A percentile compares a stretch with the other conserved stretches of the same genome.
Conservation (phyloP, 2,113 vertebrate species). For the Manacus vitellinus region DNA sequence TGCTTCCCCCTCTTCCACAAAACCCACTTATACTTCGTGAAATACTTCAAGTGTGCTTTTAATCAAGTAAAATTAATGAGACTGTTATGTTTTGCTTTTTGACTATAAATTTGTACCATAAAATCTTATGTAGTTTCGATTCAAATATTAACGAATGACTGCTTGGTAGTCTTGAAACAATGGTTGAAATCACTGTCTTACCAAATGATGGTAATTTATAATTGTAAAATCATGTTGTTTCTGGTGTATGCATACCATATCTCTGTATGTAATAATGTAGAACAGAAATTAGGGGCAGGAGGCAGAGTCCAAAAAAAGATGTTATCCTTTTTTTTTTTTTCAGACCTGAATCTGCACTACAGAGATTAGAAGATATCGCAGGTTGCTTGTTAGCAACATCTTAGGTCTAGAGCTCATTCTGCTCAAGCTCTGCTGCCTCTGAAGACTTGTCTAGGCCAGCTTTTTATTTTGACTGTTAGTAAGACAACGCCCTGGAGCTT, state of each 20-base stretch:
- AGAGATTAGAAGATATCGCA: neutral
- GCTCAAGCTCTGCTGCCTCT: neutral
- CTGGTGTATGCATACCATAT: conserved; percentile 6
- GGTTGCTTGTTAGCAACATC: neutral
- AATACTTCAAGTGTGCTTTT: neutral
- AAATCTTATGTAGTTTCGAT: neutral
- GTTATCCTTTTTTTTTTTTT: neutral
- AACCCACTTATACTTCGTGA: neutral
- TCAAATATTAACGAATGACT: neutral
- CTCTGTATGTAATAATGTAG: neutral
- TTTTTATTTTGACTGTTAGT: conserved; percentile 30
- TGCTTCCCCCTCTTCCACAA: neutral
- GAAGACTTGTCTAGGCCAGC: conserved; percentile 58
- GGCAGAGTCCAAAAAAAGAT: neutral
- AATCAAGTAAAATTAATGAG: neutral
- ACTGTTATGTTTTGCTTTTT: neutral
- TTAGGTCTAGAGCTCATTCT: neutral
- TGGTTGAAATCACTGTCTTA: neutral
- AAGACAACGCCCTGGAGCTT: conserved; percentile 28
- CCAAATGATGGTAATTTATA: neutral
- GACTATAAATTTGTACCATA: neutral
- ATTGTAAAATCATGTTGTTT: conserved; percentile 2
- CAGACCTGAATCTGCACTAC: neutral
- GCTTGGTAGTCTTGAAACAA: neutral
- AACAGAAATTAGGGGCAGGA: conserved; percentile 15